These are phyloP conservation scores for Bubalus kerabau DNA, from an alignment of 2,113 vertebrate genomes.

Conservation along the genomic window DNA sequence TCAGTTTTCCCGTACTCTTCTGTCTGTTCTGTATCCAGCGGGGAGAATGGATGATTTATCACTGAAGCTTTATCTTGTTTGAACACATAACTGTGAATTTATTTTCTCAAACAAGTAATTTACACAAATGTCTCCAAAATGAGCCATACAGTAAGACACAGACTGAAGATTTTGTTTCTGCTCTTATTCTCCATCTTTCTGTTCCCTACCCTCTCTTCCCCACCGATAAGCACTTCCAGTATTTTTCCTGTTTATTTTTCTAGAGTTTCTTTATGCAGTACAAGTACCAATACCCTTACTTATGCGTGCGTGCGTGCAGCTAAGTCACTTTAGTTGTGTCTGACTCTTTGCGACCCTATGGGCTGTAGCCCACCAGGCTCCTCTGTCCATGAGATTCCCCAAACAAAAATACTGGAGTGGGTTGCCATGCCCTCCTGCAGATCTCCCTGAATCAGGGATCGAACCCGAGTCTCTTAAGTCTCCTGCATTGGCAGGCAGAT, in stretches of 20 bases:
- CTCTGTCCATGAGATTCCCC: not conserved
- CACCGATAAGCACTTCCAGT: not conserved
- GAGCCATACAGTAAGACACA: not conserved
- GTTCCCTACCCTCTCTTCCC: not conserved
- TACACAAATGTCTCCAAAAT: not conserved
- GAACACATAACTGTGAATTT: not conserved
- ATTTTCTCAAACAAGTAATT: not conserved
- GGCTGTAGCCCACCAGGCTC: not conserved
- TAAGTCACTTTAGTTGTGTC: not conserved
- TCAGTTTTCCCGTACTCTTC: not conserved
- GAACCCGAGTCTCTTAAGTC: not conserved
- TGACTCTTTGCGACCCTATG: not conserved
- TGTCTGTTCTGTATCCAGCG: too few relatives aligned
- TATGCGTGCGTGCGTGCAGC: fast-evolving
- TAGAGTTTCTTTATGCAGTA: not conserved
- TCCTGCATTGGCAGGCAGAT: not conserved
- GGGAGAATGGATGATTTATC: not conserved
- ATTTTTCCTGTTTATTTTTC: not conserved
- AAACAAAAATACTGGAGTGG: not conserved
- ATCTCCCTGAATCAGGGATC: not conserved
- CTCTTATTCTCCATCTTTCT: not conserved
- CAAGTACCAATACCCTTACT: not conserved
- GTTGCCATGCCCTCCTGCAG: not conserved
- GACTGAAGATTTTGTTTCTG: not conserved
- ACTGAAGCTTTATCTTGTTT: not conserved